These are phyloP conservation scores for Drosophila burlai DNA, from an alignment of 1,140 invertebrate species.

Conservation along the genomic window DNA sequence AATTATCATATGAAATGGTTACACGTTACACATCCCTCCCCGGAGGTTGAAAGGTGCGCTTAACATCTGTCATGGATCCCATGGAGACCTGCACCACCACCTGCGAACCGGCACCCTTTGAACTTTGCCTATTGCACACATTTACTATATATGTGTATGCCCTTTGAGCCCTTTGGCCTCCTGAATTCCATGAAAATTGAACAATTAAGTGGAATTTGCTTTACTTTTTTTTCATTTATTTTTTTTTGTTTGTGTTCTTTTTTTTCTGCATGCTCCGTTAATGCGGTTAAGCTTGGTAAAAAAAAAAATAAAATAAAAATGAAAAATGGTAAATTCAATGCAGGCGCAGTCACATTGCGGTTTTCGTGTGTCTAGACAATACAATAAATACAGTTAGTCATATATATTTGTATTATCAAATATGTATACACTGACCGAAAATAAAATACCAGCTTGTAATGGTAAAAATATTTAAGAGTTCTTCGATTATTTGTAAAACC, in stretches of 20 bases:
- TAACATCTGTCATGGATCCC: slow-evolving; percentile 39
- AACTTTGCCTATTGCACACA: slow-evolving; percentile 45
- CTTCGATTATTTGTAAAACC: too few species aligned
- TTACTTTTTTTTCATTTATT: slow-evolving; percentile 13
- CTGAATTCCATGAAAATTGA: slow-evolving; percentile 67
- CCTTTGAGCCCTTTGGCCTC: slow-evolving; percentile 56
- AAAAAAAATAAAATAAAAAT: not conserved
- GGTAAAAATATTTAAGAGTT: too few species aligned
- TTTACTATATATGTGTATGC: slow-evolving; percentile 16
- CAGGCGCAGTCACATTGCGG: slow-evolving; percentile 70
- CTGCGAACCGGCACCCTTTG: slow-evolving; percentile 23
- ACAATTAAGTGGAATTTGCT: slow-evolving; percentile 65
- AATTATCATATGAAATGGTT: slow-evolving; percentile 40
- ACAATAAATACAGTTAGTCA: slow-evolving; percentile 81
- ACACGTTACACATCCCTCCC: not conserved
- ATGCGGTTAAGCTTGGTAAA: slow-evolving; percentile 64
- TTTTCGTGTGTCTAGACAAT: slow-evolving; percentile 80
- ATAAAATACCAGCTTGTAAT: not conserved
- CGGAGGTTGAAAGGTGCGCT: slow-evolving; percentile 5
- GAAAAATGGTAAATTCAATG: slow-evolving; percentile 63
- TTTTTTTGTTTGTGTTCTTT: slow-evolving; percentile 27
- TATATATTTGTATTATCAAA: slow-evolving; percentile 78
- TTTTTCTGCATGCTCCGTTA: slow-evolving; percentile 36
- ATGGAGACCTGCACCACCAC: slow-evolving; percentile 12
- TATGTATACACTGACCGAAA: slow-evolving; percentile 27